A percentile compares a stretch with the other conserved stretches of the same genome.
These are phyloP conservation scores for Rhineura floridana DNA, from an alignment of 2,113 vertebrate genomes.

Conservation along the genomic window DNA sequence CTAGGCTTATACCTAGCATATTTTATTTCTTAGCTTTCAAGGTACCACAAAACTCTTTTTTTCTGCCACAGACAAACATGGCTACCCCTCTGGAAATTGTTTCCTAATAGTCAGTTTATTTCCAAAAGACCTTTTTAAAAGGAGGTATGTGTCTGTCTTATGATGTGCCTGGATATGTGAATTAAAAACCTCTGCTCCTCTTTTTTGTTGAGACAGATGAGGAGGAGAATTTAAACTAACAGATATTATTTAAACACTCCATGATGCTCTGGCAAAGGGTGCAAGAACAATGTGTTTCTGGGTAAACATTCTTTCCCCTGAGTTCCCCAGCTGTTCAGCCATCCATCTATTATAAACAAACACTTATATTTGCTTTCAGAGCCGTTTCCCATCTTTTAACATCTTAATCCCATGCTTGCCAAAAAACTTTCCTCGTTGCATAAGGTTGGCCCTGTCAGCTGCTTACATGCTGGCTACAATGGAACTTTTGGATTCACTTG, in stretches of 20 bases:
- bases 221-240: neutral
- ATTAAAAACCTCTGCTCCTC: too few species aligned
- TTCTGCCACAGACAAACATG: too few species aligned
- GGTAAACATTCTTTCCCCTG: neutral
- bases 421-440: neutral
- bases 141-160: accelerated
- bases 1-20: too few species aligned
- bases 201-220: neutral
- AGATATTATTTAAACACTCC: neutral
- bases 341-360: neutral
- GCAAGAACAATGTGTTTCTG: neutral
- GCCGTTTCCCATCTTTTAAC: neutral
- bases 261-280: neutral
- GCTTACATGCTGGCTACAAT: neutral
- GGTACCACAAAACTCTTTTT: too few species aligned
- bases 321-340: neutral
- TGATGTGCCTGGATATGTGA: neutral
- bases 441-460: neutral
- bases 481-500: neutral
- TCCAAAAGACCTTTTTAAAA: neutral
- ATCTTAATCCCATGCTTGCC: neutral
- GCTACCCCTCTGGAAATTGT: too few species aligned
- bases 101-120: accelerated
- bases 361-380: neutral
- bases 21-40: too few species aligned